Base-by-base conservation (phyloP, 2,888 invertebrate genomes). In the Ferdinandea cuprea region DNA sequence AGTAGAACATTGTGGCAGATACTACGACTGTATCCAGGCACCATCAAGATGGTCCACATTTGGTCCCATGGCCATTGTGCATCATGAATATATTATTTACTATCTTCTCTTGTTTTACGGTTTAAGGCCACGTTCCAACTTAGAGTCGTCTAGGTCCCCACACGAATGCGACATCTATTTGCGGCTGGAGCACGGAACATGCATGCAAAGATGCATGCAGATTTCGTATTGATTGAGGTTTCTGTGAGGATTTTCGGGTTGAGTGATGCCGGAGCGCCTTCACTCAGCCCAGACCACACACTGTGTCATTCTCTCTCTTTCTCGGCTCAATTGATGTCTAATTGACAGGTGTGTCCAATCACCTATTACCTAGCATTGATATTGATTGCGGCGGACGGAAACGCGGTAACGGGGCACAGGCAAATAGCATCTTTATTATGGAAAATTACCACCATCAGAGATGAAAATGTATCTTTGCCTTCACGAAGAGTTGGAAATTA, bases 31-130 rank as follows among this genome's bases (percentile, higher is more conserved):
- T 8, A 25, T 13, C 63, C 37, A 46, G 59, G n/a, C n/a, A n/a
- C n/a, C 71, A 77, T 81, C 81, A 77, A 77, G 77, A 81, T 81
- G 77, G 77, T 71, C 81, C 77, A 81, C 77, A 81, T 81, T 81
- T 52, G 65, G 66, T 61, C 61, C 42, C 77, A 52, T 76, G 71
- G 81, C 69, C 44, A 65, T 65, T 68, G 50, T 80, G 63, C 65
- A 48, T 66, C 77, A 81, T 81, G 81, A 81, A 81, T 81, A 76
- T 76, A 65, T 81, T 81, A 81, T 76, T 71, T 58, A 46, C 66
- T 21, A 56, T 74, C 73, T 61, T 28, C 65, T 50, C 69, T 59
- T 63, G 58, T 65, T 77, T 50, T 71, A 50, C 56, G 63, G 54
- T 77, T 69, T 59, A 35, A 65, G 63, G 59, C 63, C 59, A 76